Percentiles rank a stretch among this genome's conserved stretches.
phyloP scores from a whole-genome alignment of 2,888 invertebrate species.

The Chesias legatella region DNA sequence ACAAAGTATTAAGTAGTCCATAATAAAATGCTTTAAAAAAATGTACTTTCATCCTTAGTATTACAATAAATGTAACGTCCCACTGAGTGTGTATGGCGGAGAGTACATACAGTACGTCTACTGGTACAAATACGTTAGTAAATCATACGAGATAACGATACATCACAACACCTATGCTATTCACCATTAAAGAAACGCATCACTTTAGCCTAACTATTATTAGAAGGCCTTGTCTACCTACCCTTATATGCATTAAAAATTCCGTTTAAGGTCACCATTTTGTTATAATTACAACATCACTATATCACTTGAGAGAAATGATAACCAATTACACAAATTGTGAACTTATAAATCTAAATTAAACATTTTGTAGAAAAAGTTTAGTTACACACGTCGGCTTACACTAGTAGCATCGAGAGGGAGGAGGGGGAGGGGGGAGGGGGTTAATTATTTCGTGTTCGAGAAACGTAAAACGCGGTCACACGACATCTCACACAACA shows the following conservation, averaged over 20 bases:
- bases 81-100: slow-evolving; percentile 48
- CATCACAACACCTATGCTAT: slow-evolving; percentile 60
- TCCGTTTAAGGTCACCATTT: slow-evolving; percentile 76
- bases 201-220: slow-evolving; percentile 61
- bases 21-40: slow-evolving; percentile 47
- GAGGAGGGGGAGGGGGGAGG: no score
- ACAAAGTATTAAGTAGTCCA: slow-evolving; percentile 36
- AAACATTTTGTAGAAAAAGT: slow-evolving; percentile 68
- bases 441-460: slow-evolving; percentile 41
- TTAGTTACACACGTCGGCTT: slow-evolving; percentile 72
- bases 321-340: slow-evolving; percentile 60
- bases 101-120: slow-evolving; percentile 50
- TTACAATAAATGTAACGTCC: slow-evolving; percentile 50
- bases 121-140: slow-evolving; percentile 41
- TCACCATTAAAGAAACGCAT: slow-evolving; percentile 50
- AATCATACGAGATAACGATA: slow-evolving; percentile 37
- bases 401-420: slow-evolving; percentile 62
- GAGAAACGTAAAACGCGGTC: slow-evolving; percentile 23
- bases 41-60: slow-evolving; percentile 50
- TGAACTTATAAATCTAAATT: slow-evolving; percentile 50
- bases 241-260: slow-evolving; percentile 76
- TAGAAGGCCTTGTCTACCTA: slow-evolving; percentile 76
- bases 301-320: slow-evolving; percentile 74
- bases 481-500: slow-evolving; percentile 6
- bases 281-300: slow-evolving; percentile 66